These are phyloP conservation scores for Lota lota DNA, from an alignment of 2,113 vertebrate genomes.

Conservation along the genomic window DNA sequence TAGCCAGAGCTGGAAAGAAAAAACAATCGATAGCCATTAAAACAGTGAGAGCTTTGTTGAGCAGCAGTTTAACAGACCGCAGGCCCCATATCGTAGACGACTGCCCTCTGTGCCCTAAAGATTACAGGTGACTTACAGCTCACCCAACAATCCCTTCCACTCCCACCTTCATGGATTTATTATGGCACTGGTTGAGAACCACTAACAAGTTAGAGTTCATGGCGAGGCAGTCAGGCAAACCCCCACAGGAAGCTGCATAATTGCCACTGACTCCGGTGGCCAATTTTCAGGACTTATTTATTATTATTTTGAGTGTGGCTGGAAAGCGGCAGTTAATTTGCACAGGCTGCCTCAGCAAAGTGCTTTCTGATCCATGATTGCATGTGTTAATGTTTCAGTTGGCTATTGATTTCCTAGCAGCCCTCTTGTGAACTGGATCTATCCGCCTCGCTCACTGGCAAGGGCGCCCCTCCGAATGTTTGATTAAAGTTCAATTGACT, in stretches of 20 bases:
- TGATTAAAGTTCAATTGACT: conserved; percentile 95
- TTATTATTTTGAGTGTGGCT: conserved; percentile 72
- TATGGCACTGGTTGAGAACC: conserved; percentile 10
- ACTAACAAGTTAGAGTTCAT: conserved; percentile 42
- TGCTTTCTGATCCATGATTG: conserved; percentile 85
- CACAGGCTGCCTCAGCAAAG: conserved; percentile 80
- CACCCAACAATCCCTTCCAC: conserved; percentile 30
- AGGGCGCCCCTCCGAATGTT: conserved; percentile 81
- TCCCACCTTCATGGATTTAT: conserved; percentile 39
- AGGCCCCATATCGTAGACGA: conserved; percentile 50
- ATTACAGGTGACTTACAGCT: conserved; percentile 68
- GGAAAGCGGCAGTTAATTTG: conserved; percentile 78
- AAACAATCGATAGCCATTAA: conserved; percentile 68
- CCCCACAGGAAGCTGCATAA: conserved; percentile 42
- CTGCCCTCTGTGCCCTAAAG: conserved; percentile 58
- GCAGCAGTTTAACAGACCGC: conserved; percentile 63
- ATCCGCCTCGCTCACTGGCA: conserved; percentile 71
- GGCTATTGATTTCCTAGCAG: conserved; percentile 88
- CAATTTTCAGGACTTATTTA: conserved; percentile 57
- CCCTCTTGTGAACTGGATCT: conserved; percentile 85
- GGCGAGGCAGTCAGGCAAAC: conserved; percentile 20
- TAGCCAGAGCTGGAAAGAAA: conserved; percentile 53
- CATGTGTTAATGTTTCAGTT: conserved; percentile 90
- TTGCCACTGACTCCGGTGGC: conserved; percentile 58
- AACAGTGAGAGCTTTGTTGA: conserved; percentile 55